A percentile compares a stretch with the other conserved stretches of the same genome.
Conservation (phyloP, 1,140 invertebrate genomes). For the Drosophila truncata region DNA sequence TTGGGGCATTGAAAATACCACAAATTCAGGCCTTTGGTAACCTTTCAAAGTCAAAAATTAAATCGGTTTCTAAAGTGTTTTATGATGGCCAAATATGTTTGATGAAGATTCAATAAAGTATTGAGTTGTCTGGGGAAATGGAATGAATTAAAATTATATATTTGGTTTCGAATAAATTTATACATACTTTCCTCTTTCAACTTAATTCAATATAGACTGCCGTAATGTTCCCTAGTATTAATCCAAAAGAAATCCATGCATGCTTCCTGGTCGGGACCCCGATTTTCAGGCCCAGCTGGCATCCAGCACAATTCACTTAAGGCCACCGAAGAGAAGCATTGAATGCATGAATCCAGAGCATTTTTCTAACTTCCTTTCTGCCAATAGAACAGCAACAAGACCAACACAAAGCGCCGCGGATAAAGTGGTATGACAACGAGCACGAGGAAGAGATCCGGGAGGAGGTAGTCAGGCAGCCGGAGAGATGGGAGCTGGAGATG, state of each 20-base stretch:
- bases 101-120: not conserved
- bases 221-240: slow-evolving; percentile 2
- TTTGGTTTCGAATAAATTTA: too few relatives aligned
- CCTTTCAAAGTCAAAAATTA: slow-evolving; percentile 16
- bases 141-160: not conserved
- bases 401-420: slow-evolving; percentile 41
- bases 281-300: slow-evolving; percentile 24
- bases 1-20: slow-evolving; percentile 26
- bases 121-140: not conserved
- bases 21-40: not conserved
- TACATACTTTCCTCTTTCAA: not conserved
- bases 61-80: slow-evolving; percentile 32
- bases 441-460: slow-evolving; percentile 6
- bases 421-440: slow-evolving; percentile 58
- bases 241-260: slow-evolving; percentile 1
- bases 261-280: slow-evolving; percentile 4
- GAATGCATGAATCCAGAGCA: slow-evolving; percentile 70
- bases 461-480: not conserved
- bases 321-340: slow-evolving; percentile 48
- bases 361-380: slow-evolving; percentile 78
- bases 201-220: not conserved
- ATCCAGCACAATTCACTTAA: slow-evolving; percentile 55
- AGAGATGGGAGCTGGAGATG: slow-evolving; percentile 11
- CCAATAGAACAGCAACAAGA: slow-evolving; percentile 75
- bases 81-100: slow-evolving; percentile 24